These are phyloP conservation scores for Bergia sp. DNA, from an alignment of 92 coral and sea anemone genomes.

Conservation along the genomic window DNA sequence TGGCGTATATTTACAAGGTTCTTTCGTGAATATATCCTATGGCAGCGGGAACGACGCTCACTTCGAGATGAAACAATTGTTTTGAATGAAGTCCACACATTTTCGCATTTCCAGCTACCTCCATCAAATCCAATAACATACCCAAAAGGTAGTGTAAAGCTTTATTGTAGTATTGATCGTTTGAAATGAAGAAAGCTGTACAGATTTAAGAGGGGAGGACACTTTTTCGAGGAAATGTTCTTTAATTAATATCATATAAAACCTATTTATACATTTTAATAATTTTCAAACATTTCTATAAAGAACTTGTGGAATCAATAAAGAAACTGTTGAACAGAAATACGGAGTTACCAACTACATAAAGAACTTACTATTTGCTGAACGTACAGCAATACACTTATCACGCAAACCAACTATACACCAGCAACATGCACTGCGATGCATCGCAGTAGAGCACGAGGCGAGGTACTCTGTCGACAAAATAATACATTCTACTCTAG, in stretches of 20 bases:
- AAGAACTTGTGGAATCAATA: background rate
- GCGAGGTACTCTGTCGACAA: background rate
- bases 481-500: background rate
- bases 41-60: no score
- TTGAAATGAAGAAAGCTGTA: background rate
- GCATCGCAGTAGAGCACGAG: background rate
- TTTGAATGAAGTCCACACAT: no score
- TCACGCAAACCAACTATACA: background rate
- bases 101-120: no score
- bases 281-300: background rate
- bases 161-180: background rate
- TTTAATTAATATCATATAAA: slow-evolving; percentile 28
- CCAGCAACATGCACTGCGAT: background rate
- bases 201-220: background rate
- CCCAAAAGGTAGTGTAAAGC: background rate
- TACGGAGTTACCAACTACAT: background rate
- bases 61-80: no score
- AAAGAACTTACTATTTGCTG: background rate
- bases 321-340: background rate
- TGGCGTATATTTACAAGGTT: no score
- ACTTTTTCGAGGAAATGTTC: background rate
- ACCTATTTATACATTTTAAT: slow-evolving; percentile 5
- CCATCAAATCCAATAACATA: no score
- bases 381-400: background rate
- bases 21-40: no score